phyloP scores from a whole-genome alignment of 2,888 invertebrate genomes.

The Cephonodes hylas region DNA sequence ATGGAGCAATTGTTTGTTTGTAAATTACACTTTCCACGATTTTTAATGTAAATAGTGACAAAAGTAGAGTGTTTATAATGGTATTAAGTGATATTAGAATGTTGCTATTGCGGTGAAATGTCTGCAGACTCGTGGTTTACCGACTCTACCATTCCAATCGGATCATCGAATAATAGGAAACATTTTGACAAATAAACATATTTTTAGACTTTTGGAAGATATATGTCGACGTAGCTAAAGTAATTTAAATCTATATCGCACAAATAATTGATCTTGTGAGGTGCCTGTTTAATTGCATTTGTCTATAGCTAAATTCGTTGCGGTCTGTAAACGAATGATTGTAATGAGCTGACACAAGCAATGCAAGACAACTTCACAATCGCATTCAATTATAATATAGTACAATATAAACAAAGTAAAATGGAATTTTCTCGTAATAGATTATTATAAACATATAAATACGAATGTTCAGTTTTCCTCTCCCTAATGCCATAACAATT shows the following conservation, averaged over 20 bases:
- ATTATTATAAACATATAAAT: background rate
- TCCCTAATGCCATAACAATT: background rate
- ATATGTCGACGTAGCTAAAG: constrained; percentile 32
- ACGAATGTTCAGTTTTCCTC: background rate
- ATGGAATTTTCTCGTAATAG: background rate
- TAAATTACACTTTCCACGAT: constrained; percentile 24
- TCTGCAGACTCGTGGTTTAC: constrained; percentile 39
- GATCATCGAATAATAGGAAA: constrained; percentile 35
- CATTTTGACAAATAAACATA: constrained; percentile 35
- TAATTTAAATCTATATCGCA: constrained; percentile 54
- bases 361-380: background rate
- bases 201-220: constrained; percentile 28
- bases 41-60: constrained; percentile 58
- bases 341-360: background rate
- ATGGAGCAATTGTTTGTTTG: constrained; percentile 29
- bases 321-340: background rate
- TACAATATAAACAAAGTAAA: constrained; percentile 1
- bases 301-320: constrained; percentile 56
- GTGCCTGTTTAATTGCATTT: constrained; percentile 57
- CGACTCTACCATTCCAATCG: constrained; percentile 67
- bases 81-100: constrained; percentile 58
- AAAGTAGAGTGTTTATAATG: constrained; percentile 48
- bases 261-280: constrained; percentile 48
- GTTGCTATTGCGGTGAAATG: constrained; percentile 45
- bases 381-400: constrained; percentile 8